A percentile compares a stretch with the other conserved stretches of the same genome.
phyloP scores from a whole-genome alignment of 2,113 vertebrate genomes.

The Anseranas semipalmata region DNA sequence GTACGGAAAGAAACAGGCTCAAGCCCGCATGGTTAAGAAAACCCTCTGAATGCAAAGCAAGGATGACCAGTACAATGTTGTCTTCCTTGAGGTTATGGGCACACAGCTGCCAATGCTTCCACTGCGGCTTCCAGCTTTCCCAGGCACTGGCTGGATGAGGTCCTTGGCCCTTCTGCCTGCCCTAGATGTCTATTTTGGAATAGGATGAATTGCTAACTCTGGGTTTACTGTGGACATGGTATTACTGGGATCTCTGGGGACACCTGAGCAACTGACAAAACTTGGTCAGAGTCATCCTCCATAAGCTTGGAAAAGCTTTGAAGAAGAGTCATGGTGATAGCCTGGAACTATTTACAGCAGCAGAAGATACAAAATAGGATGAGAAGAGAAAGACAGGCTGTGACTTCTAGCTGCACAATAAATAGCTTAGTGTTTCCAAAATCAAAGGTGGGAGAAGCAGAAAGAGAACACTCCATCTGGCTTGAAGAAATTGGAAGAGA shows the following conservation, averaged over 20 bases:
- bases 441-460: constrained; percentile 27
- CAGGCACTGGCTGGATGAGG: background rate
- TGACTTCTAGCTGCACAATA: constrained; percentile 29
- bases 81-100: background rate
- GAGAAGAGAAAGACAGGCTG: constrained; percentile 27
- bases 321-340: background rate
- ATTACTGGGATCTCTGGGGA: background rate
- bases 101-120: background rate
- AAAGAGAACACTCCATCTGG: constrained; percentile 22
- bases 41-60: background rate
- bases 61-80: background rate
- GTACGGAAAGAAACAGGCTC: background rate
- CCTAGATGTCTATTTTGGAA: background rate
- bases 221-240: background rate
- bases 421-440: constrained; percentile 37
- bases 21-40: background rate
- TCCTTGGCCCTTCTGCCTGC: background rate
- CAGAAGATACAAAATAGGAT: background rate
- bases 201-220: background rate
- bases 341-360: constrained; percentile 42
- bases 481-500: constrained; percentile 12
- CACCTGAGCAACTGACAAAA: background rate
- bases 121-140: background rate
- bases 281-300: background rate
- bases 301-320: background rate